Base-by-base conservation (phyloP, 2,797 vertebrate genomes). In the Alectoris magna region DNA sequence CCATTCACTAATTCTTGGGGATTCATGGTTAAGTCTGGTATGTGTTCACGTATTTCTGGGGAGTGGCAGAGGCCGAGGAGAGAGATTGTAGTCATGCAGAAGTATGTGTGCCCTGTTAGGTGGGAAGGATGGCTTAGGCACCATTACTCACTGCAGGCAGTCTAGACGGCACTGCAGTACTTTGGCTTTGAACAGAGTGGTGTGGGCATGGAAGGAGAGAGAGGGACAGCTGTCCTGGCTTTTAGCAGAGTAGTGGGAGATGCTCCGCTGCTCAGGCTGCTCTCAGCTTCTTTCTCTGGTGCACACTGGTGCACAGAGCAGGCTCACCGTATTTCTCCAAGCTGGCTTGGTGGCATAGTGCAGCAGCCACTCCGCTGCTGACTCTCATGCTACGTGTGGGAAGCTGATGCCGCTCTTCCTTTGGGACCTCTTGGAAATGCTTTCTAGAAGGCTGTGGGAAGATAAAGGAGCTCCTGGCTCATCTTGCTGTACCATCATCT, bases 301-400 rank as follows among this genome's bases (percentile, higher is more conserved):
- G 21, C 39, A 23, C 17, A 2, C 19, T 16, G 5, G 41, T 14
- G 31, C 43, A 21, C 15, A 3, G 24, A 27, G 17, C 46, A 77
- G 66, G 24, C 34, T 73, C 48, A 58, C 11, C 1, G 7, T 4
- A 12, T 19, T 68, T 26, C 24, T 36, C 10, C 22, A 17, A 15
- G 31, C 64, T n/a, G 44, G 34, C 34, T 16, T 60, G 5, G 19
- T 1, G 4, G 14, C 53, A 24, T 24, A 38, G 6, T 70, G 21
- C n/a, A 59, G 34, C 34, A 59, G 22, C 53, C 2, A 1, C 49
- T 48, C 60, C 41, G 38, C 7, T 69, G 27, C 38, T 79, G 58
- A 60, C 56, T 77, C 16, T 49, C 7, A 3, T 7, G 6, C 64
- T 56, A 27, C 1, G 2, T 0, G 0, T n/a, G 21, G 72, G 16